A percentile compares a stretch with the other conserved stretches of the same genome.
phyloP scores from a whole-genome alignment of 2,113 vertebrate genomes.

The Zapornia atra region DNA sequence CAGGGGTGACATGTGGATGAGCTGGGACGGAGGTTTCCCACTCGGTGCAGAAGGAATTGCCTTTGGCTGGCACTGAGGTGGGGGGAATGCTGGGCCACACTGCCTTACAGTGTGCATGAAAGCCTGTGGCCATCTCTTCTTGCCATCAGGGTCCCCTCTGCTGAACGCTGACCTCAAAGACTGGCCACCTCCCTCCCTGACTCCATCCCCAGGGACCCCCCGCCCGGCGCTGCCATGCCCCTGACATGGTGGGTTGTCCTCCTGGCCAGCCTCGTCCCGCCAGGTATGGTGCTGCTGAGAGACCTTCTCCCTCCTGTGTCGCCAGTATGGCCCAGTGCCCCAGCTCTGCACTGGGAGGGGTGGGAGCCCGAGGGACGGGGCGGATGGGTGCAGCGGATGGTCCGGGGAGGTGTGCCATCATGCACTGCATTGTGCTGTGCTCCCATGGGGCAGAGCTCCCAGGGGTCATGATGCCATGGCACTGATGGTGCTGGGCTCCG shows the following conservation, averaged over 20 bases:
- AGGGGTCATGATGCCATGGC: too few species aligned
- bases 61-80: not conserved
- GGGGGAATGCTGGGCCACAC: not conserved
- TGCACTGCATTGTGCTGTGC: rapidly evolving
- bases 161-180: rapidly evolving
- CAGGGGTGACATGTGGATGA: not conserved
- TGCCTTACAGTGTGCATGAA: rapidly evolving
- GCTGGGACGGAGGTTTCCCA: not conserved
- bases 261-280: not conserved
- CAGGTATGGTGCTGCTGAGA: not conserved
- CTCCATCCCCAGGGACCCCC: not conserved
- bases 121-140: not conserved
- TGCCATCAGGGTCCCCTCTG: not conserved
- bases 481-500: too few species aligned
- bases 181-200: not conserved
- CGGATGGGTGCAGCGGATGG: not conserved
- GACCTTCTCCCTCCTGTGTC: not conserved
- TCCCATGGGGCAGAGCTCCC: not conserved
- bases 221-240: not conserved
- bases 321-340: not conserved
- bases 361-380: not conserved
- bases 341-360: not conserved
- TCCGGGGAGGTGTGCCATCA: not conserved
- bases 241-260: not conserved
- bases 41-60: not conserved